Conservation (phyloP, 1,140 invertebrate species). For the Ridgeia piscesae region DNA sequence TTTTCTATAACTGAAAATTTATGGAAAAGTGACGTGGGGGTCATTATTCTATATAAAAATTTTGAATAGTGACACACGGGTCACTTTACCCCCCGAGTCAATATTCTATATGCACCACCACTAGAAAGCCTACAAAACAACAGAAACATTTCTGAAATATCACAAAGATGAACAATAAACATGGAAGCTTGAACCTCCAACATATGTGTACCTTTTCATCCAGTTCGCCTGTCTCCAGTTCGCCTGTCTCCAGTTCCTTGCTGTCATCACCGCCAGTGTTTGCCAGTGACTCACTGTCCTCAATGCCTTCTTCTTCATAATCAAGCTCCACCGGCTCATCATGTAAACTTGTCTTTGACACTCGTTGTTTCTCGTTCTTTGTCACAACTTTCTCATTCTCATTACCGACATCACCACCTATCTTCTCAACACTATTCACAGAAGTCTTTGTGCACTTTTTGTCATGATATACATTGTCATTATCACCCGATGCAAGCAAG, state of each 20-base stretch:
- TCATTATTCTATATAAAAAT: no score
- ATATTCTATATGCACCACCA: no score
- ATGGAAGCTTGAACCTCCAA: not conserved
- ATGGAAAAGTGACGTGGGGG: no score
- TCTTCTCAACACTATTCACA: not conserved
- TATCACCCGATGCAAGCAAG: not conserved
- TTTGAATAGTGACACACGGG: no score
- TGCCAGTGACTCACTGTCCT: not conserved
- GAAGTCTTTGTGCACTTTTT: not conserved
- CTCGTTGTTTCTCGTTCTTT: not conserved
- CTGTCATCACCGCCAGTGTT: not conserved
- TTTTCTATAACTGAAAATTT: no score
- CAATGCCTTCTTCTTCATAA: not conserved
- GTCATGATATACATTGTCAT: not conserved
- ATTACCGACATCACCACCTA: constrained; percentile 9
- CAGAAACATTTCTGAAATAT: not conserved
- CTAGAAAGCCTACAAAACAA: not conserved
- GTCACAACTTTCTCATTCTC: constrained; percentile 14
- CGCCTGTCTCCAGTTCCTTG: not conserved
- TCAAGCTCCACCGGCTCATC: not conserved
- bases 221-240: not conserved
- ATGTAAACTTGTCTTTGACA: constrained; percentile 6
- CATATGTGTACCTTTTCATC: not conserved
- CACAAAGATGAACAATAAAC: not conserved
- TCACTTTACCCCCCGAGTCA: no score